phyloP scores from a whole-genome alignment of 2,113 vertebrate genomes.

The Burhinus oedicnemus region DNA sequence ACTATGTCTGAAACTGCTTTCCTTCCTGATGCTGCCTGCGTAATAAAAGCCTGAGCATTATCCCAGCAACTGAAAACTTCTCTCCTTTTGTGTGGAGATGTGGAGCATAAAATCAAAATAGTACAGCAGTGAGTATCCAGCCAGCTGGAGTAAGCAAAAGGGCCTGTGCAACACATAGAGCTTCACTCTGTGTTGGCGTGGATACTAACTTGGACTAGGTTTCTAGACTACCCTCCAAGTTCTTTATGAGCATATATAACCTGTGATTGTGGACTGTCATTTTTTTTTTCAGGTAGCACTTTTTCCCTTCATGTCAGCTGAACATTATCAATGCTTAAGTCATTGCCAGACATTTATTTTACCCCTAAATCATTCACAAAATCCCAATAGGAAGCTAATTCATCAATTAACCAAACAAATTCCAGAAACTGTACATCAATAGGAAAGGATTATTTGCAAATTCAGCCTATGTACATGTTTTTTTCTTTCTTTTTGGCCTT shows the following conservation, averaged over 20 bases:
- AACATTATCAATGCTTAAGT: neutral
- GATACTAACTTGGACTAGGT: neutral
- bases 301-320: neutral
- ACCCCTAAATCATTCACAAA: neutral
- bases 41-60: neutral
- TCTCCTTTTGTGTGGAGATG: neutral
- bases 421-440: neutral
- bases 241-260: neutral
- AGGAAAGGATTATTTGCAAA: neutral
- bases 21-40: neutral
- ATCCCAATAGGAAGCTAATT: neutral
- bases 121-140: neutral
- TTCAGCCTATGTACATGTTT: neutral
- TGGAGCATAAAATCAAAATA: neutral
- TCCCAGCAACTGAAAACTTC: neutral
- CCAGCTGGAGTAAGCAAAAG: neutral
- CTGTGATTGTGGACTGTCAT: neutral
- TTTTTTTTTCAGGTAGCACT: neutral
- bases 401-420: neutral
- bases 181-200: accelerated
- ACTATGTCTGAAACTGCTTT: neutral
- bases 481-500: neutral
- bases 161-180: too few relatives aligned
- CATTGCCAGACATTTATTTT: neutral
- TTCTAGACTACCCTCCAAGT: neutral